Percentiles rank a stretch among this genome's conserved stretches.
Evolutionary conservation across 1,140 invertebrate species (phyloP).

Genomic region (Eciton burchellii): DNA sequence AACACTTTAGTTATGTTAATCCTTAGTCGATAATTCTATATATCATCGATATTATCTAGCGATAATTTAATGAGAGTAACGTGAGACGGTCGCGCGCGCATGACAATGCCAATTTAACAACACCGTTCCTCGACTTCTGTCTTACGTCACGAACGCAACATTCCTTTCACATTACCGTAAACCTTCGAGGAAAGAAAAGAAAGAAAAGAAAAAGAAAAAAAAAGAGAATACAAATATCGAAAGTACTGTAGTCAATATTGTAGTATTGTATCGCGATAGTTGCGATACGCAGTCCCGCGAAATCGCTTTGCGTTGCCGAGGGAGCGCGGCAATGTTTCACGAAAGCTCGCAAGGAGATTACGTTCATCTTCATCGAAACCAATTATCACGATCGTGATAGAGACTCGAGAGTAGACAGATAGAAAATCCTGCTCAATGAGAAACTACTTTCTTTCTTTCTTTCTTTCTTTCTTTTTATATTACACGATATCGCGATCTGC

Average conservation of each 20-base stretch:
- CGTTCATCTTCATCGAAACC: neutral
- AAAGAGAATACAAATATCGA: neutral
- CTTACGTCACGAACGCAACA: constrained; percentile 3
- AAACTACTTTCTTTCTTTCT: neutral
- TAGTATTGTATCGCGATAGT: neutral
- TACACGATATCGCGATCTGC: neutral
- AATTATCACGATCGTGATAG: neutral
- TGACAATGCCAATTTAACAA: neutral
- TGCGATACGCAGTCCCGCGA: constrained; percentile 4
- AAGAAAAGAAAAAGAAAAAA: neutral
- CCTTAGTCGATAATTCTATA: neutral
- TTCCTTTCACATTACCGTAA: constrained; percentile 21
- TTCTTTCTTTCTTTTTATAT: neutral
- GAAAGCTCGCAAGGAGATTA: neutral
- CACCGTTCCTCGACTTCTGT: constrained; percentile 22
- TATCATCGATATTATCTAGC: neutral
- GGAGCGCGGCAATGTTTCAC: constrained; percentile 26
- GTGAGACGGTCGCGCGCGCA: neutral
- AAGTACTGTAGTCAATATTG: neutral
- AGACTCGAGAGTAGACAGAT: constrained; percentile 1
- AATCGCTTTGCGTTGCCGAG: constrained; percentile 20
- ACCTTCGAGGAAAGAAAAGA: neutral
- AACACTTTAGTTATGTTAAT: neutral
- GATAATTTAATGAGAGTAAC: neutral
- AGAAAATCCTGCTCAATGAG: constrained; percentile 9